phyloP scores from a whole-genome alignment of 2,797 vertebrate species.

The Luscinia megarhynchos region DNA sequence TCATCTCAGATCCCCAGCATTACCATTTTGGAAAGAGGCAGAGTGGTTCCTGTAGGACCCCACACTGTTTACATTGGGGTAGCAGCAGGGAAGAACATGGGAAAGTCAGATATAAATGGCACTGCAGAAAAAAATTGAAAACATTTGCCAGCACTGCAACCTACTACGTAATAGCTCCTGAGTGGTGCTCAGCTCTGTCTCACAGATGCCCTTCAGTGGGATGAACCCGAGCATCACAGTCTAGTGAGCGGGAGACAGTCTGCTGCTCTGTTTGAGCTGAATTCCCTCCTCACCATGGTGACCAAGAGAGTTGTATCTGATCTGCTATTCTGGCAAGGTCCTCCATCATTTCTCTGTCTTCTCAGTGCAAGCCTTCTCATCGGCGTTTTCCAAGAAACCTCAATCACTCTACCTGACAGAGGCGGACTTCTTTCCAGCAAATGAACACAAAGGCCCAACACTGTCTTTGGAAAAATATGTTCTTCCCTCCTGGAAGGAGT shows the following conservation, averaged over 20 bases:
- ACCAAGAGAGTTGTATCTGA: slow-evolving; percentile 46
- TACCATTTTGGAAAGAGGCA: slow-evolving; percentile 39
- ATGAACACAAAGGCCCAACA: background rate
- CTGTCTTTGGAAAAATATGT: background rate
- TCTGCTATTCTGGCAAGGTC: slow-evolving; percentile 42
- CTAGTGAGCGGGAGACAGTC: slow-evolving; percentile 40
- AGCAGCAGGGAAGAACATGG: slow-evolving; percentile 37
- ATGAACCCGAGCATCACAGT: slow-evolving; percentile 46
- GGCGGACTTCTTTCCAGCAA: slow-evolving; percentile 3
- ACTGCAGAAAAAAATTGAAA: slow-evolving; percentile 24
- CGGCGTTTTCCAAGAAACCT: slow-evolving; percentile 61
- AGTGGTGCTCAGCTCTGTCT: slow-evolving; percentile 35
- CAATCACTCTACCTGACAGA: slow-evolving; percentile 46
- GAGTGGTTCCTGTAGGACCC: slow-evolving; percentile 5
- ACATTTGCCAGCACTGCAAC: slow-evolving; percentile 35
- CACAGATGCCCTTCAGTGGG: slow-evolving; percentile 44
- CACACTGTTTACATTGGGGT: background rate
- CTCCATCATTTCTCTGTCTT: slow-evolving; percentile 25
- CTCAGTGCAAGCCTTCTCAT: slow-evolving; percentile 22
- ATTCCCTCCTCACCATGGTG: slow-evolving; percentile 55
- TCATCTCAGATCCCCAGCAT: slow-evolving; percentile 50
- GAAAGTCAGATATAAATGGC: slow-evolving; percentile 32
- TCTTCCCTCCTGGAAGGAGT: background rate
- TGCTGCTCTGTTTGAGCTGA: slow-evolving; percentile 49
- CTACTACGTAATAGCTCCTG: slow-evolving; percentile 3